Conservation (phyloP, 2,797 vertebrate genomes). For the Hylomyscus alleni region DNA sequence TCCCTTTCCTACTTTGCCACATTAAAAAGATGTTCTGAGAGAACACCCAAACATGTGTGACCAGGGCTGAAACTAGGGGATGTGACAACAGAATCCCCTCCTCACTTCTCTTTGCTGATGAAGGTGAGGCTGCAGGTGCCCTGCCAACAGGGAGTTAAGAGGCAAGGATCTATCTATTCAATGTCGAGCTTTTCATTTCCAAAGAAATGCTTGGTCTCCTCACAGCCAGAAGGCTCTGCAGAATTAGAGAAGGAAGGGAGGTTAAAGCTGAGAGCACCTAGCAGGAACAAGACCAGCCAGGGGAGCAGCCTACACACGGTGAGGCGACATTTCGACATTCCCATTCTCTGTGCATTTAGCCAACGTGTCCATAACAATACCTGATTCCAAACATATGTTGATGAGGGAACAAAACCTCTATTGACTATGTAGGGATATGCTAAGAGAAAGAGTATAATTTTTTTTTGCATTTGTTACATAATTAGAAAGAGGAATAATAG, state of each 20-base stretch:
- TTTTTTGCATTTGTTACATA: conserved; percentile 51
- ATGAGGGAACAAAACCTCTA: not conserved
- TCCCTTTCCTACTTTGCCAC: conserved; percentile 10
- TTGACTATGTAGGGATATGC: not conserved
- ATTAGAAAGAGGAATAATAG: not conserved
- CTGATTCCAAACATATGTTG: conserved; percentile 48
- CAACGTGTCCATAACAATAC: not conserved
- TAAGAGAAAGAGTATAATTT: conserved; percentile 15
- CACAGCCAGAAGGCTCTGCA: conserved; percentile 44
- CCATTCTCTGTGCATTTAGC: not conserved
- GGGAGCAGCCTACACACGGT: not conserved
- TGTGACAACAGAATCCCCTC: not conserved
- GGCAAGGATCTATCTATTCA: conserved; percentile 26
- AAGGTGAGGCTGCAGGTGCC: conserved; percentile 22
- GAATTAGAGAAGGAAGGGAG: conserved; percentile 50
- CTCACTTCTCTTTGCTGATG: conserved; percentile 48
- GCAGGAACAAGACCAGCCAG: conserved; percentile 5
- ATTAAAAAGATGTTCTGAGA: conserved; percentile 36
- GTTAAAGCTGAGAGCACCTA: not conserved
- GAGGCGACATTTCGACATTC: conserved; percentile 32
- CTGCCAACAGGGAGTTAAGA: conserved; percentile 44
- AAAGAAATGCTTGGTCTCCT: conserved; percentile 32
- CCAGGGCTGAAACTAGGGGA: not conserved
- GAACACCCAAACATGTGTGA: not conserved
- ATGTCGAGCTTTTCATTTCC: conserved; percentile 27